Conservation (phyloP, 2,888 invertebrate species). For the Drosophila paranaensis region DNA sequence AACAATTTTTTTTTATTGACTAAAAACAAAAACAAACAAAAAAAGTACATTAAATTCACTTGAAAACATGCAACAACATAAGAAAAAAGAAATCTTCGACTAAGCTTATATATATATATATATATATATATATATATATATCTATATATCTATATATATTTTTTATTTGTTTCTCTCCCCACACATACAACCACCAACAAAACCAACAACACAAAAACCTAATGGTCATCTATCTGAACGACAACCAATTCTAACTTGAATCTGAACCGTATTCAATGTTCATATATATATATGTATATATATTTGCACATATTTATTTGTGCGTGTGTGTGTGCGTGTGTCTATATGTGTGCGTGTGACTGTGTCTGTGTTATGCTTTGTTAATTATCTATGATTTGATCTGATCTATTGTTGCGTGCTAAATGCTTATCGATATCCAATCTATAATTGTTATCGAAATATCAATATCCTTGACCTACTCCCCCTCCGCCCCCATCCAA, state of each 20-base stretch:
- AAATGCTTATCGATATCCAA: slow-evolving; percentile 27
- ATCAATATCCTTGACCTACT: slow-evolving; percentile 16
- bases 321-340: slow-evolving; percentile 17
- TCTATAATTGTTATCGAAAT: slow-evolving; percentile 13
- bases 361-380: slow-evolving; percentile 23
- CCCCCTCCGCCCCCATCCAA: slow-evolving; percentile 9
- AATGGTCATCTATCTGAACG: slow-evolving; percentile 61
- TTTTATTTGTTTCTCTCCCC: slow-evolving; percentile 77
- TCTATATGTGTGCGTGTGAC: neutral
- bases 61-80: slow-evolving; percentile 45
- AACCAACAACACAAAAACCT: slow-evolving; percentile 52
- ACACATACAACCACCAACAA: slow-evolving; percentile 65
- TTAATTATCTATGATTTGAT: slow-evolving; percentile 8
- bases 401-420: slow-evolving; percentile 10
- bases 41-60: slow-evolving; percentile 44
- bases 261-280: slow-evolving; percentile 43
- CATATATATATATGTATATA: slow-evolving; percentile 34
- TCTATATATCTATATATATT: slow-evolving; percentile 41
- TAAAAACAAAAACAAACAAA: slow-evolving; percentile 57
- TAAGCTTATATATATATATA: slow-evolving; percentile 70
- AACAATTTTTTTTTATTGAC: slow-evolving; percentile 59
- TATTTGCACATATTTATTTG: slow-evolving; percentile 8
- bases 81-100: slow-evolving; percentile 50
- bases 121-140: slow-evolving; percentile 36
- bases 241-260: slow-evolving; percentile 56